Evolutionary conservation across 2,888 invertebrate species (phyloP), one percentile per base, ranked within the genome.

Genomic region (Drosophila subsilvestris): DNA sequence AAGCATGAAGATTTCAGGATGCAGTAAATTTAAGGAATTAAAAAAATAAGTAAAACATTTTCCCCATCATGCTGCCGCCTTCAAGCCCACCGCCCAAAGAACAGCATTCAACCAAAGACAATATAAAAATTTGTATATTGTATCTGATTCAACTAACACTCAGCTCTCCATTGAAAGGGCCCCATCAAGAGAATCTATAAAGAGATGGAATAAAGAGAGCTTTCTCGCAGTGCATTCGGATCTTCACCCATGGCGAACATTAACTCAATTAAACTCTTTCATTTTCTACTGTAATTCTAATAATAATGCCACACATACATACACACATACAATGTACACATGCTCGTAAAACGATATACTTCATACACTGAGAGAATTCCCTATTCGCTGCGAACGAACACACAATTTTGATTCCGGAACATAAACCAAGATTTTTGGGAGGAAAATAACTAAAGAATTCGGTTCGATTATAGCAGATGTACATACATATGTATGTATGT

Each of bases 231-330:
- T 17, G 29, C 67, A 18, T 20, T 32, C 17, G 45, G 47, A 63
- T 48, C 56, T 63, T 47, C 55, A 56, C 37, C 49, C 47, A 20
- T 14, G 44, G 44, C 25, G 37, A 71, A 74, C 76, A 85, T 81
- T 81, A 80, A 85, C 76, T 78, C 66, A 78, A 80, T 82, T 75
- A 82, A 72, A 71, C 70, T 70, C 70, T 69, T 70, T 74, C 66
- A 62, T 63, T 73, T 48, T 47, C 63, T 63, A 65, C 71, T 47
- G 53, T 48, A 49, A 32, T 59, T 25, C 29, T 32, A 50, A 68
- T 51, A 44, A 50, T 49, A 43, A 54, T 27, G 17, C 20, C 54
- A 55, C 63, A 63, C 54, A 1, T 20, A 20, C 3, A 25, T 25
- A 49, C 63, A 49, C 20, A 61, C 29, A 32, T 27, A 53, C 29